Evolutionary conservation across 2,113 vertebrate species (phyloP).

Genomic region (Polypterus bichir): DNA sequence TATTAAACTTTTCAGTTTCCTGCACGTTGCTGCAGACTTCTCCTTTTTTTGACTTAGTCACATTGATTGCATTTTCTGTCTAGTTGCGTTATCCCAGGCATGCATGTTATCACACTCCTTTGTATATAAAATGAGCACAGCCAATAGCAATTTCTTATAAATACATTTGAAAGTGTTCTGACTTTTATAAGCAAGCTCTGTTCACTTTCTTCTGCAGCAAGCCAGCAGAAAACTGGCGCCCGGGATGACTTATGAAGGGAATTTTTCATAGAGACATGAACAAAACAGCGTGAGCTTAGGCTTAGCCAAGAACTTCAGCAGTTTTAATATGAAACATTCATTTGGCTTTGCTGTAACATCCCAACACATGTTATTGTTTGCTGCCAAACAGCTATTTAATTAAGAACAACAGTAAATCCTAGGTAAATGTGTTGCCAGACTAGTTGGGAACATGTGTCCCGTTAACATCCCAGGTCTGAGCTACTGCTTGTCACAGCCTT

Average conservation of each 20-base stretch:
- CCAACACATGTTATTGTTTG: conserved; percentile 78
- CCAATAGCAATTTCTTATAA: too few relatives aligned
- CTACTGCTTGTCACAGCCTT: conserved; percentile 21
- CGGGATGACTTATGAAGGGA: conserved; percentile 67
- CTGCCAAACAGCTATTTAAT: conserved; percentile 78
- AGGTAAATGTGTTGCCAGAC: conserved; percentile 50
- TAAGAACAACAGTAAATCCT: conserved; percentile 76
- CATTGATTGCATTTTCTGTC: too few relatives aligned
- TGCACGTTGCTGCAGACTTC: too few relatives aligned
- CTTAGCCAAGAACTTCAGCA: conserved; percentile 62
- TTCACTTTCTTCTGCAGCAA: conserved; percentile 42
- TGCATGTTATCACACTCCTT: too few relatives aligned
- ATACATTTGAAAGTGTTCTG: conserved; percentile 20
- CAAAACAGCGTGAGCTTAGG: conserved; percentile 69
- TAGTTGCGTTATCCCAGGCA: too few relatives aligned
- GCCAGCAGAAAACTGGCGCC: conserved; percentile 68
- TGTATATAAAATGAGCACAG: too few relatives aligned
- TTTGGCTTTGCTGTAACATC: conserved; percentile 75
- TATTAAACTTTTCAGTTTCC: too few relatives aligned
- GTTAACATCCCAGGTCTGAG: conserved; percentile 27
- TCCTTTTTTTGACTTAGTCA: too few relatives aligned
- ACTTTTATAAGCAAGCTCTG: conserved; percentile 35
- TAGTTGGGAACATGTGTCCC: conserved; percentile 47
- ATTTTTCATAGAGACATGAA: conserved; percentile 61
- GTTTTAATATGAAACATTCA: conserved; percentile 87